A percentile compares a stretch with the other conserved stretches of the same genome.
Evolutionary conservation across 2,113 vertebrate species (phyloP).

Genomic region (Numenius arquata): DNA sequence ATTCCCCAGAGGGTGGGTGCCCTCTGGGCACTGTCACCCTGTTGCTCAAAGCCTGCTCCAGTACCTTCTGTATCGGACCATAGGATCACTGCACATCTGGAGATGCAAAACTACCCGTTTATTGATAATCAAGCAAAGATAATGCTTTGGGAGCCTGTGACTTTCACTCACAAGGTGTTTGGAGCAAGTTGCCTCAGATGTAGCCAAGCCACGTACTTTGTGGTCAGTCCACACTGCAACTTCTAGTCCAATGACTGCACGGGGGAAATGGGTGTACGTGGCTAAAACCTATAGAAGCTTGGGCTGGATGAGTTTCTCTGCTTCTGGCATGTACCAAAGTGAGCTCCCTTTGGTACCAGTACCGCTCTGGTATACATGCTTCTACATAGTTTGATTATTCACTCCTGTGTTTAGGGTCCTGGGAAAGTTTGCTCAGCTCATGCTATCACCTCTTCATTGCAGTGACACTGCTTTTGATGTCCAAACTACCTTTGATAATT

Average conservation of each 20-base stretch:
- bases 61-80: background rate
- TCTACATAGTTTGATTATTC: background rate
- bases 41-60: background rate
- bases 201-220: background rate
- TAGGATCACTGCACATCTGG: background rate
- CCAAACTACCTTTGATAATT: background rate
- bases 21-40: background rate
- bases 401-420: background rate
- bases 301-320: background rate
- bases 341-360: background rate
- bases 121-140: background rate
- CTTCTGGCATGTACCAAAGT: background rate
- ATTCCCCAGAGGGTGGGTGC: background rate
- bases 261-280: background rate
- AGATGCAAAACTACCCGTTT: background rate
- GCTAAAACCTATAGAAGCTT: background rate
- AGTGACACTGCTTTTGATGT: background rate
- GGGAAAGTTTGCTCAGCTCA: background rate
- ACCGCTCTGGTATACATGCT: background rate
- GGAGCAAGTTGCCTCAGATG: background rate
- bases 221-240: background rate
- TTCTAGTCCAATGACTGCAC: background rate
- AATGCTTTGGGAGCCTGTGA: background rate
- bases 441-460: background rate
- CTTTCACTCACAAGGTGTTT: background rate